These are phyloP conservation scores for Melipona bicolor DNA, from an alignment of 2,888 invertebrate species.

Conservation along the genomic window DNA sequence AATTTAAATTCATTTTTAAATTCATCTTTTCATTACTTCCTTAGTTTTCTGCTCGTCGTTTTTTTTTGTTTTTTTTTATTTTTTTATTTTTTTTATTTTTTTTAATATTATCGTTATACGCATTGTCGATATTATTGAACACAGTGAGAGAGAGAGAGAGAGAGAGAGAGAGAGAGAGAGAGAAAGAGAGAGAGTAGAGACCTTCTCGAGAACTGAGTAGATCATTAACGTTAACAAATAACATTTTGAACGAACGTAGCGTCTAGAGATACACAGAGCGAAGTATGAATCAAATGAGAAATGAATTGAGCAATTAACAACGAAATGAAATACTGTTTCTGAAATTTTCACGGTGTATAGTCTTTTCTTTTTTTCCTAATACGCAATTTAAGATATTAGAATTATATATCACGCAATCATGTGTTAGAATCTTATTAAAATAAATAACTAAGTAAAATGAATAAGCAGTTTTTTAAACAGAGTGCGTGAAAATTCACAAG, in stretches of 20 bases:
- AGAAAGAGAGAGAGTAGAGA: neutral
- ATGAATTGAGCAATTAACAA: neutral
- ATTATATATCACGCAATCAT: neutral
- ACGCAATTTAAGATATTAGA: neutral
- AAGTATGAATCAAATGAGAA: neutral
- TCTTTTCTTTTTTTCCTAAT: neutral
- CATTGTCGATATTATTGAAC: slow-evolving; percentile 8
- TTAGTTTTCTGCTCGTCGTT: neutral
- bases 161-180: neutral
- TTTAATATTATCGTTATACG: neutral
- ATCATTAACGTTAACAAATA: slow-evolving; percentile 11
- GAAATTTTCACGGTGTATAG: neutral
- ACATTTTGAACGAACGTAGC: neutral
- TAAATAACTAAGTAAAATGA: no score
- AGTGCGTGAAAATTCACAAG: neutral
- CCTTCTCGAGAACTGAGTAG: neutral
- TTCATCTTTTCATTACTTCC: neutral
- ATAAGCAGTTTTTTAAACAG: neutral
- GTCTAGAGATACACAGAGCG: neutral
- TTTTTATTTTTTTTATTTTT: no score
- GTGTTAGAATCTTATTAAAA: neutral
- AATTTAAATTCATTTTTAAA: slow-evolving; percentile 20
- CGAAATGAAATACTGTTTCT: neutral
- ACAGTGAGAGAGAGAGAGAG: slow-evolving; percentile 1
- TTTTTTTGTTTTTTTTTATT: no score